Conservation (phyloP, 1,140 invertebrate genomes). For the Aporrectodea caliginosa region DNA sequence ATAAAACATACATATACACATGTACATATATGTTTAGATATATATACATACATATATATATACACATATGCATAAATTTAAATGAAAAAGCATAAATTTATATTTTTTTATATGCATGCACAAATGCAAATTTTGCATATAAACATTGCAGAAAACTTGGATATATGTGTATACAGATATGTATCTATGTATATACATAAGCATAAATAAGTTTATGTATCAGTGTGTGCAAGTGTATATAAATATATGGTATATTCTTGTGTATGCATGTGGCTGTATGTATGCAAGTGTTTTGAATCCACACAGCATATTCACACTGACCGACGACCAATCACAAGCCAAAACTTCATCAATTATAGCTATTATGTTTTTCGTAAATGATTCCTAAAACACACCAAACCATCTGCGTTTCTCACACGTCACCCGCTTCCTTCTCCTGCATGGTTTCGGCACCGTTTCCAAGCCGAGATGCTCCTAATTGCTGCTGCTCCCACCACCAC, state of each 20-base stretch:
- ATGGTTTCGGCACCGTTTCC: neutral
- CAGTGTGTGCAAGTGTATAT: neutral
- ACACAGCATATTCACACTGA: neutral
- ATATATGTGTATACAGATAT: neutral
- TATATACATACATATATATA: neutral
- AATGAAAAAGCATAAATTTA: neutral
- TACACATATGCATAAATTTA: neutral
- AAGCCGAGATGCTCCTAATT: neutral
- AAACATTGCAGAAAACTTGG: no score
- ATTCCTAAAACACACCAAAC: neutral
- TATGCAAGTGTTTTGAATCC: neutral
- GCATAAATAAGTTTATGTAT: neutral
- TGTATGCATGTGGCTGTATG: no score
- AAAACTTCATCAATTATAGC: neutral
- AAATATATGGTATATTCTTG: no score
- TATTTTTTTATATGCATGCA: neutral
- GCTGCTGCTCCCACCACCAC: neutral
- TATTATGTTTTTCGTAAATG: neutral
- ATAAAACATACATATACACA: neutral
- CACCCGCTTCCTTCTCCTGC: neutral
- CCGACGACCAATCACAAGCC: neutral
- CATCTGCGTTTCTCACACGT: no score
- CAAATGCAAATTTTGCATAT: no score
- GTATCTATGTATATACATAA: neutral
- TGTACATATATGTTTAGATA: neutral